phyloP scores from a whole-genome alignment of 2,797 vertebrate genomes.

The Protosalanx chinensis region DNA sequence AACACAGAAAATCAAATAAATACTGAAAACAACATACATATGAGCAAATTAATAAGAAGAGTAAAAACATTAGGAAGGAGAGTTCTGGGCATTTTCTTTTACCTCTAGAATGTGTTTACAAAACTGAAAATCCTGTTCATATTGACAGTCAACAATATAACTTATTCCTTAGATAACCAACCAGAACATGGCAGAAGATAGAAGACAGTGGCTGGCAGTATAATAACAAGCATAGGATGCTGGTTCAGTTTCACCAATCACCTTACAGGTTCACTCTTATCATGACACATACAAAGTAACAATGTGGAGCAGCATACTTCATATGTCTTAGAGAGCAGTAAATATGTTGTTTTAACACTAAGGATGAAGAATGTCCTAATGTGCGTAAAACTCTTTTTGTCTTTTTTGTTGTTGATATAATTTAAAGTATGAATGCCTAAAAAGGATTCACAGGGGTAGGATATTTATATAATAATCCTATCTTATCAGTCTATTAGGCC shows the following conservation, averaged over 20 bases:
- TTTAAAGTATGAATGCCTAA: conserved; percentile 43
- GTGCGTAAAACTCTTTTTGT: conserved; percentile 60
- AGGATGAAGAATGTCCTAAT: conserved; percentile 47
- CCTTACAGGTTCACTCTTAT: conserved; percentile 28
- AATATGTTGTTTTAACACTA: conserved; percentile 42
- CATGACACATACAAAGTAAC: conserved; percentile 34
- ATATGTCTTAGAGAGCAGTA: conserved; percentile 39
- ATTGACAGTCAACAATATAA: conserved; percentile 37
- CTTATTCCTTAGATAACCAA: conserved; percentile 41
- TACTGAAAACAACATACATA: conserved; percentile 76
- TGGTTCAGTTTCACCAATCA: conserved; percentile 38
- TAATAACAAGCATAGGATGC: conserved; percentile 39
- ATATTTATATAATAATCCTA: conserved; percentile 52
- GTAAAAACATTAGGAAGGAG: conserved; percentile 51
- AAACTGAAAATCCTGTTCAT: conserved; percentile 40
- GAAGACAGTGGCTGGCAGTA: conserved; percentile 31
- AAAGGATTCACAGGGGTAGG: conserved; percentile 32
- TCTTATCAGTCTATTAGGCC: conserved; percentile 42
- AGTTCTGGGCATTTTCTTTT: conserved; percentile 40
- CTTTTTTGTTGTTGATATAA: conserved; percentile 53
- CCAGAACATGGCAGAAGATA: conserved; percentile 25
- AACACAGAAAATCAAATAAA: conserved; percentile 92
- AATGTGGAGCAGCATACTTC: conserved; percentile 53
- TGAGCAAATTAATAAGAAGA: conserved; percentile 66
- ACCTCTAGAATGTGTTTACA: conserved; percentile 32